phyloP scores from a whole-genome alignment of 1,140 invertebrate species.

The Epicauta chinensis region DNA sequence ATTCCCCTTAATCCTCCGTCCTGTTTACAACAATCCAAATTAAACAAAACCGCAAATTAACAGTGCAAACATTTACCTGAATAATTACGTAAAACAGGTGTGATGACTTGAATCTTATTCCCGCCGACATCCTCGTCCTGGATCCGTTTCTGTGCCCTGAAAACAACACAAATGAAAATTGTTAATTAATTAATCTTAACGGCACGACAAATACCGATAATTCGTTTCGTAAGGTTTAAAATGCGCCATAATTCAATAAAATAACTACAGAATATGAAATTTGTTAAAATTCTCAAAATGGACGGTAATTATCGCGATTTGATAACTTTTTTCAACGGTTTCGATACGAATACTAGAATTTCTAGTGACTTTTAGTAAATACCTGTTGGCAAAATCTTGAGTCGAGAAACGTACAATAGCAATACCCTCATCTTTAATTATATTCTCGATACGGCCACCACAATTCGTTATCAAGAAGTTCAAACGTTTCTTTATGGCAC shows the following conservation, averaged over 20 bases:
- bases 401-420: slow-evolving; percentile 68
- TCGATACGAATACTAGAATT: not conserved
- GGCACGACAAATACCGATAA: slow-evolving; percentile 19
- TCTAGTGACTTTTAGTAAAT: slow-evolving; percentile 28
- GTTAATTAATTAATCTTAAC: not conserved
- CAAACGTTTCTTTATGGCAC: slow-evolving; percentile 53
- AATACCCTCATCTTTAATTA: slow-evolving; percentile 54
- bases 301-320: not conserved
- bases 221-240: slow-evolving; percentile 35
- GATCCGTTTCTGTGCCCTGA: slow-evolving; percentile 76
- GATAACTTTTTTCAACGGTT: not conserved
- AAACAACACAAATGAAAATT: not conserved
- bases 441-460: slow-evolving; percentile 65
- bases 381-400: slow-evolving; percentile 67
- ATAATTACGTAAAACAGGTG: slow-evolving; percentile 29
- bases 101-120: slow-evolving; percentile 53
- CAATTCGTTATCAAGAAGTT: slow-evolving; percentile 71
- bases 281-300: too few relatives aligned
- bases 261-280: too few relatives aligned
- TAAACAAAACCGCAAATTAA: not conserved
- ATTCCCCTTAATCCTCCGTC: slow-evolving; percentile 24
- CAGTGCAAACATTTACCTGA: slow-evolving; percentile 24
- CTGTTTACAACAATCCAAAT: slow-evolving; percentile 5
- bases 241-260: slow-evolving; percentile 31
- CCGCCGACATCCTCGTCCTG: slow-evolving; percentile 79